A percentile compares a stretch with the other conserved stretches of the same genome.
Conservation (phyloP, 2,113 vertebrate genomes). For the Paradoxurus hermaphroditus region DNA sequence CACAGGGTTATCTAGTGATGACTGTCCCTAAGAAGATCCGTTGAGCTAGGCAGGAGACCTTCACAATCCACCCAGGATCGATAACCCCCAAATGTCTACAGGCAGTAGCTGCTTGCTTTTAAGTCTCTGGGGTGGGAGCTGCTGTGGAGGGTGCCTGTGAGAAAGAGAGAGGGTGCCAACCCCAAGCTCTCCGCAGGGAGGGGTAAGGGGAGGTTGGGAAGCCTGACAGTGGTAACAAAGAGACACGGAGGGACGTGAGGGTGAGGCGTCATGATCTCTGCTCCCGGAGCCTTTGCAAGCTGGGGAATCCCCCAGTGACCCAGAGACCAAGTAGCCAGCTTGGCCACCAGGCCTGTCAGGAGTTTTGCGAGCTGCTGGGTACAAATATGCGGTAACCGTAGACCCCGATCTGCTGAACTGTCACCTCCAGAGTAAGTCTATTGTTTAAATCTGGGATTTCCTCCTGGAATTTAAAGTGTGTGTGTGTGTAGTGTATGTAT, state of each 20-base stretch:
- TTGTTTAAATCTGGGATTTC: neutral
- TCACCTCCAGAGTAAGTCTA: neutral
- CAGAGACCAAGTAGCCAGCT: neutral
- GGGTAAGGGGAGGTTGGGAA: neutral
- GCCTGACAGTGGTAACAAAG: neutral
- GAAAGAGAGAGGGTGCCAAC: no score
- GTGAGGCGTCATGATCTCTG: rapidly evolving
- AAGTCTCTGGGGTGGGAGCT: neutral
- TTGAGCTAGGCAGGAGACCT: neutral
- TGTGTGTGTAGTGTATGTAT: neutral
- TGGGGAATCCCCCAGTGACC: neutral
- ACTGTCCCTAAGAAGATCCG: neutral
- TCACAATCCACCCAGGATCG: neutral
- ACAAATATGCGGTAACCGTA: neutral
- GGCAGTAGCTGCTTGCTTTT: neutral
- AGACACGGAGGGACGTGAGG: neutral
- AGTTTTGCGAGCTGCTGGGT: neutral
- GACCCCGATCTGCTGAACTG: neutral
- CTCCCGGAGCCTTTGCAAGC: no score
- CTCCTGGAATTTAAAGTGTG: neutral
- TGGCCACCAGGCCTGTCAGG: no score
- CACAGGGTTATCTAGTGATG: neutral
- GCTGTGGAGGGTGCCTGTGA: neutral
- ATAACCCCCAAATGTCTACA: neutral
- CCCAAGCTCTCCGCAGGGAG: neutral